phyloP scores from a whole-genome alignment of 2,888 invertebrate species.

The Philereme transversata region DNA sequence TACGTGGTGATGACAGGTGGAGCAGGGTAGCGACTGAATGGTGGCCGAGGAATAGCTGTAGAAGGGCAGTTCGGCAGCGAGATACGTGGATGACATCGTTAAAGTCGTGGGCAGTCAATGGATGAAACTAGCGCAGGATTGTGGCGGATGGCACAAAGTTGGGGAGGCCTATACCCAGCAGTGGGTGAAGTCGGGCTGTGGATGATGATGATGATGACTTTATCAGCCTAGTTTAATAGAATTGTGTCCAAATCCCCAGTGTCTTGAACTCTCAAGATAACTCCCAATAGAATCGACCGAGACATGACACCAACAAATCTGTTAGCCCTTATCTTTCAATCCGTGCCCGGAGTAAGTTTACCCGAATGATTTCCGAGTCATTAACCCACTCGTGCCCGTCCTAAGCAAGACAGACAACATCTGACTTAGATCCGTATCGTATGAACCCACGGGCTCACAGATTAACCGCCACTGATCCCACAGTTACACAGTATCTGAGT shows the following conservation, averaged over 20 bases:
- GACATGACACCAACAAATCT: conserved; percentile 78
- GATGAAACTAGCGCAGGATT: too few species aligned
- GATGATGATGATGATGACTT: conserved; percentile 4
- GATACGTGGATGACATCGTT: too few species aligned
- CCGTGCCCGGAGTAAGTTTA: conserved; percentile 74
- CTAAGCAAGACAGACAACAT: conserved; percentile 83
- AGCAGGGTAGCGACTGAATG: too few species aligned
- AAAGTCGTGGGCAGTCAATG: too few species aligned
- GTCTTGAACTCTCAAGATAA: conserved; percentile 37
- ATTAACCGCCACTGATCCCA: conserved; percentile 71
- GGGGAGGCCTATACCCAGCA: too few species aligned
- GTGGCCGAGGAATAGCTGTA: too few species aligned
- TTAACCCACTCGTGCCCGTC: conserved; percentile 75
- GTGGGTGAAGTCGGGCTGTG: too few species aligned
- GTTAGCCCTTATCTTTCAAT: conserved; percentile 79
- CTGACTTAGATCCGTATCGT: conserved; percentile 80
- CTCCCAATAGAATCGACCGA: conserved; percentile 48
- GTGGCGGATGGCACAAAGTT: too few species aligned
- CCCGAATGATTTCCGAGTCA: conserved; percentile 83
- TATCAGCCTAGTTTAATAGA: conserved; percentile 33
- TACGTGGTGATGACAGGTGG: too few species aligned
- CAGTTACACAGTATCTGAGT: conserved; percentile 73
- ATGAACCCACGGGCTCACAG: conserved; percentile 73
- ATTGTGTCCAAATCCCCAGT: conserved; percentile 25
- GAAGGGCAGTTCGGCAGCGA: too few species aligned